Evolutionary conservation across 2,113 vertebrate genomes (phyloP), one percentile per base, ranked within the genome.

Genomic region (Takifugu bimaculatus): DNA sequence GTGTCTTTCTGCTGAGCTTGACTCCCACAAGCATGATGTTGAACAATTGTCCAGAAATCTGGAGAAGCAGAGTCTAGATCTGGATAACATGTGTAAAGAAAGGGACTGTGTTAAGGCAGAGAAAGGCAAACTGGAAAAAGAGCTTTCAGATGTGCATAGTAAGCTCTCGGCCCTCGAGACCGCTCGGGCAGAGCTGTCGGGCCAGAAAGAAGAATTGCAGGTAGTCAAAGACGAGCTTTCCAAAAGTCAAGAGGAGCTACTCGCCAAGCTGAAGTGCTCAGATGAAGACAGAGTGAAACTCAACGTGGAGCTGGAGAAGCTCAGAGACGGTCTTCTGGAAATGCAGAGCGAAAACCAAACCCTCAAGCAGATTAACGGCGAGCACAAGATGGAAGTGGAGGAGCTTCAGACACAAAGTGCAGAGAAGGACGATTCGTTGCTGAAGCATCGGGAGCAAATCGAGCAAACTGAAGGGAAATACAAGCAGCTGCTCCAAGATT

Each of bases 1-100:
- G 96, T 94, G 92, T 81, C 91, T 98, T 92, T 92, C 92, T 87
- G 91, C 90, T 93, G 88, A 94, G 87, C 93, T 98, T 94, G 92
- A 93, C 68, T 90, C 94, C 91, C 88, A 90, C 93, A 94, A 90
- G 88, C 92, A 92, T 91, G 92, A 94, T 80, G 85, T 91, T 90
- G 92, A 97, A 79, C 87, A 90, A 71, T 91, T 95, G 87, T 92
- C 92, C 86, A 91, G 92, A 90, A 87, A 96, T 81, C 81, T 95
- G 90, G 93, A 92, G 87, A 93, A 80, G 82, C 89, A 95, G 82
- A 91, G 77, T 73, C 83, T 92, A 89, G 93, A 93, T 80, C 93
- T 93, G 84, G 93, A 94, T 79, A 90, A 80, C 61, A 70, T 89
- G 53, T 84, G 78, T 35, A 90, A 94, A 86, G 93, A 93, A 80